Conservation (phyloP, 2,888 invertebrate genomes). For the Dinocampus coccinellae region DNA sequence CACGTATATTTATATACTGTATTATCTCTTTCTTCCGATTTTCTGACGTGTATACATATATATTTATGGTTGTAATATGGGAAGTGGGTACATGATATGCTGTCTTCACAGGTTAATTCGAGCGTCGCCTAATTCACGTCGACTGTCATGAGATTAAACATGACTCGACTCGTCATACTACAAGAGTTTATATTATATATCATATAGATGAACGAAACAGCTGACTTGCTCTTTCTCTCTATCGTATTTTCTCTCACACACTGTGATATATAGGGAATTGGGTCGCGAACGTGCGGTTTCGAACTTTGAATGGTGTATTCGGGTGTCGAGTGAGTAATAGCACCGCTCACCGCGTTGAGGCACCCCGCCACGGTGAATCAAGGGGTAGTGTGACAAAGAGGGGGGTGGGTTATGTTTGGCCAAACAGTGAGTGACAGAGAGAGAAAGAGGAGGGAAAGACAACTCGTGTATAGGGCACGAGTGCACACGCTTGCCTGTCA, state of each 20-base stretch:
- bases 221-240: constrained; percentile 52
- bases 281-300: constrained; percentile 64
- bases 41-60: neutral
- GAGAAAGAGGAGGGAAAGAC: constrained; percentile 29
- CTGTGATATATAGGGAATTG: constrained; percentile 50
- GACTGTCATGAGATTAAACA: constrained; percentile 22
- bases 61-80: constrained; percentile 18
- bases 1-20: neutral
- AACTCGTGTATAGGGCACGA: constrained; percentile 8
- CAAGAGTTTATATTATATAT: neutral
- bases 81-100: constrained; percentile 15
- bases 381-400: constrained; percentile 37
- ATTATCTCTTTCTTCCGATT: neutral
- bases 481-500: constrained; percentile 57
- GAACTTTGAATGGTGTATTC: constrained; percentile 65
- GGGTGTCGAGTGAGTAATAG: constrained; percentile 62
- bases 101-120: constrained; percentile 25
- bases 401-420: constrained; percentile 29
- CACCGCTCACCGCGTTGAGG: constrained; percentile 51
- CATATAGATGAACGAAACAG: constrained; percentile 47
- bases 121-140: constrained; percentile 22
- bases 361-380: constrained; percentile 32
- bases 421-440: constrained; percentile 19
- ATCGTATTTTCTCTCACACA: neutral
- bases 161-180: neutral